Evolutionary conservation across 2,113 vertebrate genomes (phyloP).

Genomic region (Strix aluco): DNA sequence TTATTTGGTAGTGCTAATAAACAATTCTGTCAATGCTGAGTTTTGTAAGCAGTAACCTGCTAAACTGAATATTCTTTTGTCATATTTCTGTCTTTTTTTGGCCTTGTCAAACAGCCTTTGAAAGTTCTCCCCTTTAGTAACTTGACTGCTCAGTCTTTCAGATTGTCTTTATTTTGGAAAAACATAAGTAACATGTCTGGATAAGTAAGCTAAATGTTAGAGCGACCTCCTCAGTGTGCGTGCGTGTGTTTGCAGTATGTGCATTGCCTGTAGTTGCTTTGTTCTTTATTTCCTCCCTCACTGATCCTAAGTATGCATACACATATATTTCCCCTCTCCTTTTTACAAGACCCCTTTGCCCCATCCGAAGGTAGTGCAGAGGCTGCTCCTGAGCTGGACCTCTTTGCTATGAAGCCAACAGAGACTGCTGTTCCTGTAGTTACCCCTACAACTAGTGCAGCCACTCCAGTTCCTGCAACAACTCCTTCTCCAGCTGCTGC

Average conservation of each 20-base stretch:
- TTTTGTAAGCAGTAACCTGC: not conserved
- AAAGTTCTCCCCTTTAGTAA: not conserved
- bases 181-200: not conserved
- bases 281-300: slow-evolving; percentile 74
- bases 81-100: not conserved
- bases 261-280: slow-evolving; percentile 60
- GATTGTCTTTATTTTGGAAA: slow-evolving; percentile 40
- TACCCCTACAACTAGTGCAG: slow-evolving; percentile 85
- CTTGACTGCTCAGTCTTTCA: not conserved
- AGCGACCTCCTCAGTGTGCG: not conserved
- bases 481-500: slow-evolving; percentile 84
- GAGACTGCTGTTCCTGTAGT: slow-evolving; percentile 86
- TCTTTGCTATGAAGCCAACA: slow-evolving; percentile 97
- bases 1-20: not conserved
- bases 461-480: slow-evolving; percentile 81
- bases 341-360: slow-evolving; percentile 95
- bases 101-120: not conserved
- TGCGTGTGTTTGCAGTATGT: slow-evolving; percentile 34
- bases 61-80: not conserved
- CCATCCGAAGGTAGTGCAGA: slow-evolving; percentile 94
- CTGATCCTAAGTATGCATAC: slow-evolving; percentile 72
- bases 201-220: not conserved
- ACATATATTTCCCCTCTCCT: slow-evolving; percentile 78
- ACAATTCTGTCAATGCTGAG: not conserved
- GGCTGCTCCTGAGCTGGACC: slow-evolving; percentile 94